phyloP scores from a whole-genome alignment of 2,113 vertebrate species.

The Herpetotheres cachinnans region DNA sequence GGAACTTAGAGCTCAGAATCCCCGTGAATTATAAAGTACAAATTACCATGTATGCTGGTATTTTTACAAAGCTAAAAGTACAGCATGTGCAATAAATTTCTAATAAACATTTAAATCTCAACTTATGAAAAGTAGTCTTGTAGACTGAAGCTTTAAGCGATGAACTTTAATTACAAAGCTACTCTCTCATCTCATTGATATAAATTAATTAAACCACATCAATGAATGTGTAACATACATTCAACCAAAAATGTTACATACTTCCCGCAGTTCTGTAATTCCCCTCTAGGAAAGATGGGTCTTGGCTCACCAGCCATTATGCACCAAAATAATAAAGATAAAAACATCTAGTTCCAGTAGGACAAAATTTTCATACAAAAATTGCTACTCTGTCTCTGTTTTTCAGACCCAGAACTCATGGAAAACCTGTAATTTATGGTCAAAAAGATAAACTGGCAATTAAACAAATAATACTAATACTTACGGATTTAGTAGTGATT shows the following conservation, averaged over 20 bases:
- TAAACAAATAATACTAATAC: neutral
- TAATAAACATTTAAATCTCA: neutral
- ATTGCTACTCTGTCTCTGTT: neutral
- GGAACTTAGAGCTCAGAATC: neutral
- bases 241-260: neutral
- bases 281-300: neutral
- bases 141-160: neutral
- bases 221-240: neutral
- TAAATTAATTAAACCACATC: neutral
- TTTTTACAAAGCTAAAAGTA: neutral
- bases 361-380: neutral
- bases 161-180: neutral
- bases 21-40: neutral
- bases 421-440: neutral
- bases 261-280: neutral
- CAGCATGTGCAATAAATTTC: neutral
- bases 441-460: neutral
- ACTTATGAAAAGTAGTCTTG: neutral
- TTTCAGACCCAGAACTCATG: neutral
- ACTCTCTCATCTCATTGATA: neutral
- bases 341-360: neutral
- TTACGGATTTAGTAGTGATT: neutral
- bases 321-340: neutral
- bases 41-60: neutral
- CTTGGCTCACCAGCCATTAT: neutral